phyloP scores from a whole-genome alignment of 1,140 invertebrate genomes.

The Drosophila jambulina region DNA sequence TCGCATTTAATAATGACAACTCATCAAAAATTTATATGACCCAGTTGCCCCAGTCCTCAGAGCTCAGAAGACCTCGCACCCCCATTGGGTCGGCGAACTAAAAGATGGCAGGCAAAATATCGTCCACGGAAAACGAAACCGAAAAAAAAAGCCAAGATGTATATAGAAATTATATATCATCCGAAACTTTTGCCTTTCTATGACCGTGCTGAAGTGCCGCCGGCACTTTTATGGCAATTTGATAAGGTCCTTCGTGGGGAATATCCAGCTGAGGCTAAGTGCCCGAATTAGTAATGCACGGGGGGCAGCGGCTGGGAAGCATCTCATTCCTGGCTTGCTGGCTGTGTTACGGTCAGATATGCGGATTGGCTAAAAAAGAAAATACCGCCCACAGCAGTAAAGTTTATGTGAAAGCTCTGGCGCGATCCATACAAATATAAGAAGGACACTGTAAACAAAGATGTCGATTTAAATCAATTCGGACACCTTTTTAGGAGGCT shows the following conservation, averaged over 20 bases:
- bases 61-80: not conserved
- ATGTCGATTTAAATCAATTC: constrained; percentile 1
- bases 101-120: constrained; percentile 55
- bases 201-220: constrained; percentile 48
- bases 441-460: not conserved
- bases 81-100: constrained; percentile 48
- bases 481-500: too few species aligned
- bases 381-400: not conserved
- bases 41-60: constrained; percentile 54
- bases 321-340: constrained; percentile 19
- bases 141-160: constrained; percentile 29
- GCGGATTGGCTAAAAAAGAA: constrained; percentile 3
- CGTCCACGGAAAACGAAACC: constrained; percentile 17
- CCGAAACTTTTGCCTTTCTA: constrained; percentile 60
- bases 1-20: constrained; percentile 80
- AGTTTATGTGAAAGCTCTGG: not conserved
- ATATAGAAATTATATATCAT: constrained; percentile 49
- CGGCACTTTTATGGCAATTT: constrained; percentile 75
- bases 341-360: constrained; percentile 18
- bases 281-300: constrained; percentile 65
- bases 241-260: constrained; percentile 55
- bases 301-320: constrained; percentile 8
- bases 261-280: constrained; percentile 71
- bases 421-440: not conserved
- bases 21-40: constrained; percentile 84